A percentile compares a stretch with the other conserved stretches of the same genome.
phyloP scores from a whole-genome alignment of 2,888 invertebrate genomes.

The Andrena camellia region DNA sequence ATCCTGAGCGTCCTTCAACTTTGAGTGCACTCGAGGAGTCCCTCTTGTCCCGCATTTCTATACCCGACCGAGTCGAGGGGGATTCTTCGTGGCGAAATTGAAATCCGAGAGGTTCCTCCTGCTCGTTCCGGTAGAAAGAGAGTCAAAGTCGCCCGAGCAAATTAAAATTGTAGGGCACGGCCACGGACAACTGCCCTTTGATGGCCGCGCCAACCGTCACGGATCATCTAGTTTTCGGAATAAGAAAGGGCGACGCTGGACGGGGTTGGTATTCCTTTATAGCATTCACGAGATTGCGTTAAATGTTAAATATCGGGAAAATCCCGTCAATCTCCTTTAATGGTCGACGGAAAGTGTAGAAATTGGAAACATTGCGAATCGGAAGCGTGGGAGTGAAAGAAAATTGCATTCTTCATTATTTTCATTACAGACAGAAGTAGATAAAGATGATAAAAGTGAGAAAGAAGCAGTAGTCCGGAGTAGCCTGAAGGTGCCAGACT shows the following conservation, averaged over 20 bases:
- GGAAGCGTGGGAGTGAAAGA: neutral
- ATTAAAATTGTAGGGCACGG: constrained; percentile 68
- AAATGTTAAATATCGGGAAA: constrained; percentile 14
- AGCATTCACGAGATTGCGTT: constrained; percentile 10
- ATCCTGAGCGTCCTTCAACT: constrained; percentile 82
- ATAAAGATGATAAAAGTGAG: neutral
- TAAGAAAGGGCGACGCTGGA: constrained; percentile 33
- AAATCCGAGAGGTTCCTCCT: constrained; percentile 80
- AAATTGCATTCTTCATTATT: neutral
- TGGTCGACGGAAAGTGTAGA: neutral
- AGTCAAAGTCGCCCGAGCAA: constrained; percentile 70
- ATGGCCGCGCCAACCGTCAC: constrained; percentile 56
- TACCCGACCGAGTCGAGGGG: constrained; percentile 75
- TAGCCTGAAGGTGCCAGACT: constrained; percentile 64
- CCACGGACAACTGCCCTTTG: constrained; percentile 63
- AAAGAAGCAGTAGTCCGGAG: constrained; percentile 66
- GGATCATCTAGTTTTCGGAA: constrained; percentile 52
- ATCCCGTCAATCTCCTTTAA: neutral
- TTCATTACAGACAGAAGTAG: neutral
- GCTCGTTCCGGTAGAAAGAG: constrained; percentile 62
- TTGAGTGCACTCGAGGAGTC: constrained; percentile 80
- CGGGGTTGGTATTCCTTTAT: constrained; percentile 32
- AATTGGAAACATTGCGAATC: neutral
- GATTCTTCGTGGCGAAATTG: constrained; percentile 81
- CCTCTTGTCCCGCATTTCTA: constrained; percentile 82